Percentiles rank a stretch among this genome's conserved stretches.
Conservation (phyloP, 2,888 invertebrate species). For the Euplagia quadripunctaria region DNA sequence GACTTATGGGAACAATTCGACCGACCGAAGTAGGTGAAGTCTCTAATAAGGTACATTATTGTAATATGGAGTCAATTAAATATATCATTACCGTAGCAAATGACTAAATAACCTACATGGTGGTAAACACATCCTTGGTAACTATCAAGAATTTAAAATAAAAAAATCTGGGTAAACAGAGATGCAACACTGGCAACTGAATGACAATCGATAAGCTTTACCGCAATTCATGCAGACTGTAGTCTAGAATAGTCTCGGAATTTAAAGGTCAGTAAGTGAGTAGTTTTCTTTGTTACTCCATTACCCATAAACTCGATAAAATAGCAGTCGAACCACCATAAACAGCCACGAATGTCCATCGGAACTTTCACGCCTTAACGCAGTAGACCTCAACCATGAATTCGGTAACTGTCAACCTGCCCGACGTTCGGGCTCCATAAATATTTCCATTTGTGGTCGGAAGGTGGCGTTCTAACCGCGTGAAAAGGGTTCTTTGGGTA, state of each 20-base stretch:
- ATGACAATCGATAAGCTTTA: too few relatives aligned
- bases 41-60: too few relatives aligned
- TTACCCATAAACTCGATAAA: conserved; percentile 10
- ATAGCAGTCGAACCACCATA: conserved; percentile 5
- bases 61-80: too few relatives aligned
- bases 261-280: background rate
- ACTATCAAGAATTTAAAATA: too few relatives aligned
- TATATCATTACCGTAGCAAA: too few relatives aligned
- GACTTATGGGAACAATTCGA: too few relatives aligned
- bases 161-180: too few relatives aligned
- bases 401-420: conserved; percentile 62
- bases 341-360: conserved; percentile 1
- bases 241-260: background rate
- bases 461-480: conserved; percentile 48
- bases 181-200: too few relatives aligned
- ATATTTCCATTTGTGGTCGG: conserved; percentile 64
- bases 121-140: too few relatives aligned
- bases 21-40: too few relatives aligned
- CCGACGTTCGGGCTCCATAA: conserved; percentile 57
- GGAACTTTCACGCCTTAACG: conserved; percentile 20
- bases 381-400: conserved; percentile 56
- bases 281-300: background rate
- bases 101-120: too few relatives aligned
- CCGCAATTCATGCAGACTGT: too few relatives aligned
- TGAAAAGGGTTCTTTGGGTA: conserved; percentile 60